Conservation (phyloP, 2,113 vertebrate species). For the Corythornis vintsioides region DNA sequence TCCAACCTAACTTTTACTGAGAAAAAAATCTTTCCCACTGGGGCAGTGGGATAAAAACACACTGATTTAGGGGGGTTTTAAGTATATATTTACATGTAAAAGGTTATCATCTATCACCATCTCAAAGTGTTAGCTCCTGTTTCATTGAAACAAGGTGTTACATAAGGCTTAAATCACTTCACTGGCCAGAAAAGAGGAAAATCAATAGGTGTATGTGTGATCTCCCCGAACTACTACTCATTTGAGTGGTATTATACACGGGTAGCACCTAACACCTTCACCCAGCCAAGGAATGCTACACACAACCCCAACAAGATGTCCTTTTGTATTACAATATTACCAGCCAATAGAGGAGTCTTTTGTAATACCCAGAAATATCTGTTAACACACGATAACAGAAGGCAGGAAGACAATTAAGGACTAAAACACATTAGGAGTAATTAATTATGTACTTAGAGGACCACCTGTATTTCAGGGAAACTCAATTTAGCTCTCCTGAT, state of each 20-base stretch:
- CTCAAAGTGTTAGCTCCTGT: not conserved
- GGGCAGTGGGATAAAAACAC: not conserved
- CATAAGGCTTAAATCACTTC: not conserved
- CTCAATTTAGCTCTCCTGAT: not conserved
- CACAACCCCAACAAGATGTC: not conserved
- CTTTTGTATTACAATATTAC: not conserved
- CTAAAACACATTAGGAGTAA: not conserved
- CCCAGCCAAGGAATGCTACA: not conserved
- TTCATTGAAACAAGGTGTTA: conserved; percentile 30
- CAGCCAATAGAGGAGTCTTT: not conserved
- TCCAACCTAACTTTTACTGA: not conserved
- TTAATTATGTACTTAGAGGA: not conserved
- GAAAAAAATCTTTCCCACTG: not conserved
- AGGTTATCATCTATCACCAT: conserved; percentile 10
- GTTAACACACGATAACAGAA: not conserved
- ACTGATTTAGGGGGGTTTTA: rapidly evolving
- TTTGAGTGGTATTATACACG: not conserved
- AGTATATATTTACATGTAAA: not conserved
- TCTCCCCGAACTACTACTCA: not conserved
- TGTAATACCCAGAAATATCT: not conserved
- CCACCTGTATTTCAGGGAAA: not conserved
- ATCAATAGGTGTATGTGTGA: not conserved
- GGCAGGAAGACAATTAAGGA: not conserved
- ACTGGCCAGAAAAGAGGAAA: not conserved
- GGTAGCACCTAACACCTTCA: not conserved